phyloP scores from a whole-genome alignment of 1,140 invertebrate species.

The Neotoxoptera formosana region DNA sequence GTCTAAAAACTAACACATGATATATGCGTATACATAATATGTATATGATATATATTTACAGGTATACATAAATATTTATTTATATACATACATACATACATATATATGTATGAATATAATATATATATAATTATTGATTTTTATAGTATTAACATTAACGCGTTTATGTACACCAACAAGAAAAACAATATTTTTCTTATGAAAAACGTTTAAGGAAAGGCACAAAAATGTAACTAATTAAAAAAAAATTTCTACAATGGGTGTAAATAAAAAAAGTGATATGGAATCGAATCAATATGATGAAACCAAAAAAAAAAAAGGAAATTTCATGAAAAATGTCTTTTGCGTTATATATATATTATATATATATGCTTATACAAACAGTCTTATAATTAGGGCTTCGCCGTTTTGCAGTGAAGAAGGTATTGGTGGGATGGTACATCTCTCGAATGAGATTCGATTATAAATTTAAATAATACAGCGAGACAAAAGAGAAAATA shows the following conservation, averaged over 20 bases:
- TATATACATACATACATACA: background rate
- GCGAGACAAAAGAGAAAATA: conserved; percentile 36
- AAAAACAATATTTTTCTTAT: conserved; percentile 58
- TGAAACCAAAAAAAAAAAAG: conserved; percentile 37
- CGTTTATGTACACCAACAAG: conserved; percentile 56
- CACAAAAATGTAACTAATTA: conserved; percentile 27
- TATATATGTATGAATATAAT: no score
- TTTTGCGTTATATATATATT: conserved; percentile 28
- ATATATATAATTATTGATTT: conserved; percentile 7
- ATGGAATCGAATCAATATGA: conserved; percentile 30
- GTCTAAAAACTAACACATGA: background rate
- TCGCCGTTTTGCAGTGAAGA: conserved; percentile 42
- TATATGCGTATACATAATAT: background rate
- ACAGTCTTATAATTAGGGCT: conserved; percentile 57
- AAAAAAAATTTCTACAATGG: background rate
- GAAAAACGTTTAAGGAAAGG: conserved; percentile 20
- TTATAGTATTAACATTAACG: conserved; percentile 53
- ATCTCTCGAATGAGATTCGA: conserved; percentile 25
- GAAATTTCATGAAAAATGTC: conserved; percentile 47
- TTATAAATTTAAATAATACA: conserved; percentile 53
- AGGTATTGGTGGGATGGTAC: conserved; percentile 25
- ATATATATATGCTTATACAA: background rate
- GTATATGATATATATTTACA: background rate
- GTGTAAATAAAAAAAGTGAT: conserved; percentile 44
- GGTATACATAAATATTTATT: background rate